These are phyloP conservation scores for Agrotis segetum DNA, from an alignment of 2,888 invertebrate species.

Conservation along the genomic window DNA sequence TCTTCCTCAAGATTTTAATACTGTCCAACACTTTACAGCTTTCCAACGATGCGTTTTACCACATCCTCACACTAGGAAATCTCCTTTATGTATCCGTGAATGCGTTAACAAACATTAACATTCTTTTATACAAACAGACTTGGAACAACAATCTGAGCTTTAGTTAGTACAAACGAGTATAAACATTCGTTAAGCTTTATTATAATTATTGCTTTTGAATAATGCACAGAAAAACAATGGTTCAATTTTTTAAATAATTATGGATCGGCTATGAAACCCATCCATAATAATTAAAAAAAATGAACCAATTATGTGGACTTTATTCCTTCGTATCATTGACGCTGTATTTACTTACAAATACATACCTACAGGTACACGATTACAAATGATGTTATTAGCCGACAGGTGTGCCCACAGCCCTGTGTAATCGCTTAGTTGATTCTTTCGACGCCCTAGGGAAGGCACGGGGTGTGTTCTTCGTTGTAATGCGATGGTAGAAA, in stretches of 20 bases:
- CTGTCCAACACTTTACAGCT: too few relatives aligned
- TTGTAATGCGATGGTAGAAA: slow-evolving; percentile 2
- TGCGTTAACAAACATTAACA: too few relatives aligned
- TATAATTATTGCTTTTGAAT: too few relatives aligned
- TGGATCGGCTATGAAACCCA: too few relatives aligned
- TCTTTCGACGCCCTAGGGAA: slow-evolving; percentile 50
- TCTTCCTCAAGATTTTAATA: not conserved
- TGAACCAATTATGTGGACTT: not conserved
- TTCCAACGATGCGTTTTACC: not conserved
- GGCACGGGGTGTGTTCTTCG: slow-evolving; percentile 1
- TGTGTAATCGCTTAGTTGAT: slow-evolving; percentile 48
- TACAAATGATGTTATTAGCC: slow-evolving; percentile 45
- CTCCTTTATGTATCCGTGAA: too few relatives aligned
- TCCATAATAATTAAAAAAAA: not conserved
- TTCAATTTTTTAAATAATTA: too few relatives aligned
- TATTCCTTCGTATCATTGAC: not conserved
- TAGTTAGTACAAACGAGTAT: too few relatives aligned
- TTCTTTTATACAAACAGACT: too few relatives aligned
- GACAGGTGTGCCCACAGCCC: slow-evolving; percentile 42
- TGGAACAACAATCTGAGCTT: too few relatives aligned
- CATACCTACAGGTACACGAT: slow-evolving; percentile 6
- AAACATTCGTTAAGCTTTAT: too few relatives aligned
- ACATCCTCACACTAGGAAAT: not conserved
- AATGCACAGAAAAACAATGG: too few relatives aligned
- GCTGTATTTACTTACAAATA: not conserved